Percentiles rank a stretch among this genome's conserved stretches.
Conservation (phyloP, 2,888 invertebrate genomes). For the Dryocosmus kuriphilus region DNA sequence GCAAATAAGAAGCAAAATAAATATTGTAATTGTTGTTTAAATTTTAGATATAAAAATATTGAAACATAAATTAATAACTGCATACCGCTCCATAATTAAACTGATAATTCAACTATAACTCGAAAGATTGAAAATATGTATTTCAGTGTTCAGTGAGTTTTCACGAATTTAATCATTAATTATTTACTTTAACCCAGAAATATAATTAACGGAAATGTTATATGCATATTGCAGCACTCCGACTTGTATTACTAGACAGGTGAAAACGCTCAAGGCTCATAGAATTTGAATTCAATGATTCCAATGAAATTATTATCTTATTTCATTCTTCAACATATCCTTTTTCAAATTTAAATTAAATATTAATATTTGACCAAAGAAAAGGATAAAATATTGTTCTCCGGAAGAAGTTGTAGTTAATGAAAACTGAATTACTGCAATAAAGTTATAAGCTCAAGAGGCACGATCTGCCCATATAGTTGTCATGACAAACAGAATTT, state of each 20-base stretch:
- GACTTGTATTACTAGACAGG: conserved; percentile 9
- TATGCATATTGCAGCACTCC: conserved; percentile 2
- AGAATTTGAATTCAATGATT: conserved; percentile 26
- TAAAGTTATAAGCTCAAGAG: neutral
- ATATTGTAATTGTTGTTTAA: too few species aligned
- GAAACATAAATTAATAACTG: too few species aligned
- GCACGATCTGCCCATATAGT: too few species aligned
- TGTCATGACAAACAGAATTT: too few species aligned
- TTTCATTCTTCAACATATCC: neutral
- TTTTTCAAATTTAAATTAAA: neutral
- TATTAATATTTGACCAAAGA: neutral
- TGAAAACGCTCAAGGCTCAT: neutral
- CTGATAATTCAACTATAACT: neutral
- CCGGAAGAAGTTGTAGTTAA: neutral
- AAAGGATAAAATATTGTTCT: neutral
- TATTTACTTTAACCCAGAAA: neutral
- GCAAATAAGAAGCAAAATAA: neutral
- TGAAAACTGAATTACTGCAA: neutral
- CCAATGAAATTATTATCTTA: neutral
- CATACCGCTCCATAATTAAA: neutral
- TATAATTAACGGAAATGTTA: neutral
- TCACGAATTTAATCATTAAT: conserved; percentile 4
- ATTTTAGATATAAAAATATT: too few species aligned
- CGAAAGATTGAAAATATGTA: neutral
- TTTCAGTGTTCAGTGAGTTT: neutral